Percentiles rank a stretch among this genome's conserved stretches.
phyloP scores from a whole-genome alignment of 2,888 invertebrate species.

The Sarcophaga caerulescens region DNA sequence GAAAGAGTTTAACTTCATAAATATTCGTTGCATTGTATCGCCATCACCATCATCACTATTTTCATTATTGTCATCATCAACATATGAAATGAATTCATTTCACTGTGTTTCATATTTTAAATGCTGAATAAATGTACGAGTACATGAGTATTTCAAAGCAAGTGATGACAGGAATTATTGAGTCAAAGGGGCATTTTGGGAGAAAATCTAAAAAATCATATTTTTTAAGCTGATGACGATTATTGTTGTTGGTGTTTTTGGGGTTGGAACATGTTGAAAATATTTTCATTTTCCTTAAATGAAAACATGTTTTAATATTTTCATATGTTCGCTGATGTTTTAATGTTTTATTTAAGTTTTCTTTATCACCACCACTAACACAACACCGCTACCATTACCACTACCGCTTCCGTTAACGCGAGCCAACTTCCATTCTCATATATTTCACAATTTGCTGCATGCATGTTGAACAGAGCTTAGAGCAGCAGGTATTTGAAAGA shows the following conservation, averaged over 20 bases:
- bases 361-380: slow-evolving; percentile 38
- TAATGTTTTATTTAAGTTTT: slow-evolving; percentile 52
- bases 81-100: no score
- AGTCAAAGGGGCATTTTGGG: no score
- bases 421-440: background rate
- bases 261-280: slow-evolving; percentile 47
- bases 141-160: no score
- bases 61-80: no score
- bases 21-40: background rate
- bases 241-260: slow-evolving; percentile 44
- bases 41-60: background rate
- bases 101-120: no score
- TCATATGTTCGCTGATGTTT: background rate
- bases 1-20: background rate
- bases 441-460: background rate
- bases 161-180: no score
- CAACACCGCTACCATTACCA: background rate
- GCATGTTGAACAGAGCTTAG: no score
- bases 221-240: slow-evolving; percentile 49
- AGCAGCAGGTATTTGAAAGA: no score
- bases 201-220: slow-evolving; percentile 19
- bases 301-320: slow-evolving; percentile 35
- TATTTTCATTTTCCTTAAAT: slow-evolving; percentile 42
- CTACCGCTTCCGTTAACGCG: background rate
- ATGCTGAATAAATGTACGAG: no score